Percentiles rank a stretch among this genome's conserved stretches.
Conservation (phyloP, 2,113 vertebrate species). For the Etheostoma spectabile region DNA sequence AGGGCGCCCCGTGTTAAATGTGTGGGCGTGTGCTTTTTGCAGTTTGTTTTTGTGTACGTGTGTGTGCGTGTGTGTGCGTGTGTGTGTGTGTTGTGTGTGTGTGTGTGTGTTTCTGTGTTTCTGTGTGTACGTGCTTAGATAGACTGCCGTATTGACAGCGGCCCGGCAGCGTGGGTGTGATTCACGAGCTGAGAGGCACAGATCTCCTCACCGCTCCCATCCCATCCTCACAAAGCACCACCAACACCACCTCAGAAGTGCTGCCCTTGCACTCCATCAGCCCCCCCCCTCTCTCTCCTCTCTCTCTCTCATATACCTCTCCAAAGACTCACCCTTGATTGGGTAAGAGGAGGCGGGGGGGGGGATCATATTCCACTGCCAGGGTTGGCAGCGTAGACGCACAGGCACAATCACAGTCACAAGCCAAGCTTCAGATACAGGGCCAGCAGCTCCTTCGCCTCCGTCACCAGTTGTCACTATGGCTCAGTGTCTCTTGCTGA, state of each 20-base stretch:
- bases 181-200: slow-evolving; percentile 73
- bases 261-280: slow-evolving; percentile 79
- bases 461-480: slow-evolving; percentile 28
- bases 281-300: slow-evolving; percentile 2
- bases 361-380: slow-evolving; percentile 75
- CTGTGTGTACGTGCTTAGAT: slow-evolving; percentile 15
- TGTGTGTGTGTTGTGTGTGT: slow-evolving; percentile 24
- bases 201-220: slow-evolving; percentile 53
- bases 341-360: slow-evolving; percentile 54
- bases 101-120: slow-evolving; percentile 21
- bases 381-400: slow-evolving; percentile 56
- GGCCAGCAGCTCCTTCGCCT: slow-evolving; percentile 44
- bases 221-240: slow-evolving; percentile 46
- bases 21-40: slow-evolving; percentile 9
- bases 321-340: slow-evolving; percentile 70
- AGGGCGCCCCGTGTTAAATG: slow-evolving; percentile 43
- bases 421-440: slow-evolving; percentile 53
- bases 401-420: slow-evolving; percentile 62
- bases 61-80: slow-evolving; percentile 18
- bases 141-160: slow-evolving; percentile 63
- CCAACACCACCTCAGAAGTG: slow-evolving; percentile 72
- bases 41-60: background rate
- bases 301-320: slow-evolving; percentile 47
- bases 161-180: slow-evolving; percentile 61
- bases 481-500: too few species aligned